phyloP scores from a whole-genome alignment of 1,140 invertebrate species.

The Lepidotrigona ventralis region DNA sequence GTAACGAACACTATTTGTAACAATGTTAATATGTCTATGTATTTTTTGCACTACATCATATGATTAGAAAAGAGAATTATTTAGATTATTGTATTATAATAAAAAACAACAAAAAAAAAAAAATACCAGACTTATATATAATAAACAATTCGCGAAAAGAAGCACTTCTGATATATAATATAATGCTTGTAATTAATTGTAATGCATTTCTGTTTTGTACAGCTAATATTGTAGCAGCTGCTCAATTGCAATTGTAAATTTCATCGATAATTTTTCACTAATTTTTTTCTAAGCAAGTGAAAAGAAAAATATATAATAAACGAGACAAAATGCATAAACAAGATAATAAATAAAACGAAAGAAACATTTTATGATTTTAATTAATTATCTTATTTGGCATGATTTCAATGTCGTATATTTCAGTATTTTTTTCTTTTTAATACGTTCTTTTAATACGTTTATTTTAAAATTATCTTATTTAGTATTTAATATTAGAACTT shows the following conservation, averaged over 20 bases:
- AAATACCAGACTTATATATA: slow-evolving; percentile 19
- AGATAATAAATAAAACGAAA: slow-evolving; percentile 53
- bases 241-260: slow-evolving; percentile 59
- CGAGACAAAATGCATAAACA: slow-evolving; percentile 36
- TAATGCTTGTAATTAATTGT: slow-evolving; percentile 52
- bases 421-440: slow-evolving; percentile 27
- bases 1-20: slow-evolving; percentile 6
- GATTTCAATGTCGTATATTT: slow-evolving; percentile 19
- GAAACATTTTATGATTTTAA: slow-evolving; percentile 9
- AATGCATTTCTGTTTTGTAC: slow-evolving; percentile 53
- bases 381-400: slow-evolving; percentile 1
- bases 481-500: not conserved
- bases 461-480: not conserved
- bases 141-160: slow-evolving; percentile 19
- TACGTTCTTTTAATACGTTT: not conserved
- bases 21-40: slow-evolving; percentile 31
- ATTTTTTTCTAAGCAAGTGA: slow-evolving; percentile 54
- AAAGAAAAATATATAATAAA: slow-evolving; percentile 13
- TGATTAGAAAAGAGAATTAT: slow-evolving; percentile 52
- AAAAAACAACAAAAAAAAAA: slow-evolving; percentile 7
- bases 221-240: slow-evolving; percentile 52
- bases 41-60: slow-evolving; percentile 57
- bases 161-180: slow-evolving; percentile 27
- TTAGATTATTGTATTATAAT: slow-evolving; percentile 65
- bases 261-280: slow-evolving; percentile 43